A percentile compares a stretch with the other conserved stretches of the same genome.
phyloP scores from a whole-genome alignment of 2,113 vertebrate genomes.

The Ploceus nigricollis region DNA sequence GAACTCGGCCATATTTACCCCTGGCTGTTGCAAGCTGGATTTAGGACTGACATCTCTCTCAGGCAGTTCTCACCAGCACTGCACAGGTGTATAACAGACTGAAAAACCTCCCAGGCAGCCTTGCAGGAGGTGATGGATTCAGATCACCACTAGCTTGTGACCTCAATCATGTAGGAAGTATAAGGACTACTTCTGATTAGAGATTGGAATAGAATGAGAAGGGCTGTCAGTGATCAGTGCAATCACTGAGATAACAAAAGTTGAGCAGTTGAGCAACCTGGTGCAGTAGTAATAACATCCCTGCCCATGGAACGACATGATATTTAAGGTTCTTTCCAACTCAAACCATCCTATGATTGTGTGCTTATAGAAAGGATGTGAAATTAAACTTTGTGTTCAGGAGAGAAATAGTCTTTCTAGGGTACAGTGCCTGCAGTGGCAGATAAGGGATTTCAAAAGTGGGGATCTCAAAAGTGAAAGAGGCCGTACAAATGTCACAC shows the following conservation, averaged over 20 bases:
- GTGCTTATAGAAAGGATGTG: background rate
- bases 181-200: background rate
- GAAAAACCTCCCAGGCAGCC: background rate
- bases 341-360: background rate
- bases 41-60: background rate
- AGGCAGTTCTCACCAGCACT: background rate
- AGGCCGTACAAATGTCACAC: background rate
- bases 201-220: background rate
- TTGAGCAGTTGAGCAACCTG: background rate
- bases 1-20: background rate
- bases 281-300: no score
- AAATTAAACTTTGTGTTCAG: background rate
- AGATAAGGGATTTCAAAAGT: background rate
- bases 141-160: background rate
- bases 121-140: background rate
- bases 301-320: accelerated
- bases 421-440: background rate
- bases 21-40: background rate
- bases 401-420: background rate
- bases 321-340: background rate
- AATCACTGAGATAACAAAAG: background rate
- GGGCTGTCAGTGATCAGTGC: background rate
- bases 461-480: background rate
- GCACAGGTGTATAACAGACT: background rate
- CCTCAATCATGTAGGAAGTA: background rate